phyloP scores from a whole-genome alignment of 2,888 invertebrate genomes.

The Deroplatys truncata region DNA sequence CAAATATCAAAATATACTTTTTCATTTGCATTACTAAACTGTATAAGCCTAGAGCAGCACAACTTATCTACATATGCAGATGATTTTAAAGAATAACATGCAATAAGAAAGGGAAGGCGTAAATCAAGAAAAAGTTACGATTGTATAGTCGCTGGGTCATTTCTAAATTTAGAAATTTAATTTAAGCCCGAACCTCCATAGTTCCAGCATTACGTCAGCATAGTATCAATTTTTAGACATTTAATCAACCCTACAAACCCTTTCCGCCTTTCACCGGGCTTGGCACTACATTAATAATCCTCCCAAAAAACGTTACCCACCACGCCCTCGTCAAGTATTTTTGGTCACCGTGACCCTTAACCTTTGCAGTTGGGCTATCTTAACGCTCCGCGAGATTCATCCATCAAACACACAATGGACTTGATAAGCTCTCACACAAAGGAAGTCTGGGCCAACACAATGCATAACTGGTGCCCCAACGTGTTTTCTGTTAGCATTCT shows the following conservation, averaged over 20 bases:
- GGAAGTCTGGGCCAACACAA: not conserved
- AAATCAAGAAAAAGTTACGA: too few species aligned
- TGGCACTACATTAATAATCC: not conserved
- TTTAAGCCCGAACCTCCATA: not conserved
- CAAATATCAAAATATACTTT: too few species aligned
- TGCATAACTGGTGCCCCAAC: not conserved
- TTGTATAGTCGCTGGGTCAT: too few species aligned
- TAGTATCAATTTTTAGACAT: not conserved
- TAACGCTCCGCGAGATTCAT: not conserved
- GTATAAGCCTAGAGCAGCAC: too few species aligned
- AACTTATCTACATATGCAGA: too few species aligned
- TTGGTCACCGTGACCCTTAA: not conserved
- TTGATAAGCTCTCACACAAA: not conserved
- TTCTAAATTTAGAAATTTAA: too few species aligned
- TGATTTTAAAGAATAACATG: too few species aligned
- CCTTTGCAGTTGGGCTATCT: not conserved
- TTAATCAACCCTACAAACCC: not conserved
- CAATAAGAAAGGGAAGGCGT: too few species aligned
- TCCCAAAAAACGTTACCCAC: not conserved
- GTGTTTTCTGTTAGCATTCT: not conserved
- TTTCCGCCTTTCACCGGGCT: not conserved
- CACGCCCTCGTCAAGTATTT: not conserved
- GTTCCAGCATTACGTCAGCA: not conserved
- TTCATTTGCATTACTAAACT: too few species aligned
- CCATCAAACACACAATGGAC: not conserved